Evolutionary conservation across 2,888 invertebrate species (phyloP).

Genomic region (Drosophila fulvimacula): DNA sequence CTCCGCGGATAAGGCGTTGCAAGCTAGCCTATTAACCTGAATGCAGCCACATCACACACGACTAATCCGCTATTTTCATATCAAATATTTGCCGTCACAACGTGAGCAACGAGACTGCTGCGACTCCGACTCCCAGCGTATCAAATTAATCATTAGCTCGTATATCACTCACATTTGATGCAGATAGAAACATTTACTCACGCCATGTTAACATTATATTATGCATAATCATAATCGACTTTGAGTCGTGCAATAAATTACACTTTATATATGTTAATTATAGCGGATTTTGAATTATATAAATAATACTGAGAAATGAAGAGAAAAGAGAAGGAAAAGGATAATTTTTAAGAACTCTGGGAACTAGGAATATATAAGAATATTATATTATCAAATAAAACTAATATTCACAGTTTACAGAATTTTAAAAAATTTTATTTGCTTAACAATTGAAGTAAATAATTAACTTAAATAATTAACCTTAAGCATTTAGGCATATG

Average conservation of each 20-base stretch:
- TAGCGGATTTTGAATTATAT: neutral
- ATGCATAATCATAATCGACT: conserved; percentile 14
- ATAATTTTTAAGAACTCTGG: too few relatives aligned
- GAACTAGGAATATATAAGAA: neutral
- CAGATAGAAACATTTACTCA: conserved; percentile 13
- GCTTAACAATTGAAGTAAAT: neutral
- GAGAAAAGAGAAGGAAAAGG: too few relatives aligned
- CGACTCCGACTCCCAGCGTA: conserved; percentile 4
- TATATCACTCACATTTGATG: conserved; percentile 1
- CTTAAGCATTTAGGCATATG: too few relatives aligned
- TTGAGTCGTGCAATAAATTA: neutral
- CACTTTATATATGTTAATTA: neutral
- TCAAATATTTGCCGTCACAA: conserved; percentile 17
- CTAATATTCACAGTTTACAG: too few relatives aligned
- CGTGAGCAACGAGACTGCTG: conserved; percentile 8
- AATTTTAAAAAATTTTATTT: neutral
- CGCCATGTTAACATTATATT: conserved; percentile 6
- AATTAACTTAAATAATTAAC: too few relatives aligned
- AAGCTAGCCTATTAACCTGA: conserved; percentile 55
- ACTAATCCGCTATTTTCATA: conserved; percentile 36
- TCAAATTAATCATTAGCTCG: conserved; percentile 17
- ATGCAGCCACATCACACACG: conserved; percentile 25
- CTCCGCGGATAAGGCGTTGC: conserved; percentile 1
- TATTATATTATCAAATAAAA: too few relatives aligned
- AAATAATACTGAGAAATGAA: neutral